A percentile compares a stretch with the other conserved stretches of the same genome.
These are phyloP conservation scores for Cuculus canorus DNA, from an alignment of 2,797 vertebrate genomes.

Conservation along the genomic window DNA sequence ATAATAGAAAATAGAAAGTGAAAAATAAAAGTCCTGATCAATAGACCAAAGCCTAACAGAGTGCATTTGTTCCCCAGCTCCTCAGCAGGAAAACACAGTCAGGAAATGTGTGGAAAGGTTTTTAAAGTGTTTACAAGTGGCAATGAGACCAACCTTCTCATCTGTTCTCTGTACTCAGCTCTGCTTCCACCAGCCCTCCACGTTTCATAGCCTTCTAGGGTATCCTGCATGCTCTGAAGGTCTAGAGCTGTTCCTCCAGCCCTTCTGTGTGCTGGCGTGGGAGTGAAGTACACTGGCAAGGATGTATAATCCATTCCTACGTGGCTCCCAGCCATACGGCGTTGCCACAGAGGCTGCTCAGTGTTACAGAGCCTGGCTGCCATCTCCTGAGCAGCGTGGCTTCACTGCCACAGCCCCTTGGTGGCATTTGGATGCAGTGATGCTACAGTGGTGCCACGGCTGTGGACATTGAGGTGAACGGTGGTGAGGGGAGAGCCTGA, in stretches of 20 bases:
- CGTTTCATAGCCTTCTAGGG: background rate
- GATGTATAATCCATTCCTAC: background rate
- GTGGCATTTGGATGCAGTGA: background rate
- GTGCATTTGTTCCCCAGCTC: background rate
- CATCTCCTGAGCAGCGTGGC: background rate
- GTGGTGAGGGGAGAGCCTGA: background rate
- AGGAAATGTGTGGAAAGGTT: conserved; percentile 12
- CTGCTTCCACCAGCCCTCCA: background rate
- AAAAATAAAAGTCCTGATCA: background rate
- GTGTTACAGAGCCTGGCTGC: background rate
- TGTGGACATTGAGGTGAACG: fast-evolving
- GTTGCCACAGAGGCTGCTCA: background rate
- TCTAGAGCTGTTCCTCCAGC: background rate
- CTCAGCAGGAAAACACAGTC: background rate
- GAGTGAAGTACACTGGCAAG: background rate
- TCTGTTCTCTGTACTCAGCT: fast-evolving
- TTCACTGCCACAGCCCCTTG: fast-evolving
- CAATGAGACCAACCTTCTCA: background rate
- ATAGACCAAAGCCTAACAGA: background rate
- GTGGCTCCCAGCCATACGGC: background rate
- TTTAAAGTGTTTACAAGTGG: conserved; percentile 1
- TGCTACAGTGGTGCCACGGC: fast-evolving
- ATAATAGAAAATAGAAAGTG: background rate
- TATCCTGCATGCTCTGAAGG: background rate
- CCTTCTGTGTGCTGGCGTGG: background rate